Conservation (phyloP, 2,113 vertebrate species). For the Anhinga anhinga region DNA sequence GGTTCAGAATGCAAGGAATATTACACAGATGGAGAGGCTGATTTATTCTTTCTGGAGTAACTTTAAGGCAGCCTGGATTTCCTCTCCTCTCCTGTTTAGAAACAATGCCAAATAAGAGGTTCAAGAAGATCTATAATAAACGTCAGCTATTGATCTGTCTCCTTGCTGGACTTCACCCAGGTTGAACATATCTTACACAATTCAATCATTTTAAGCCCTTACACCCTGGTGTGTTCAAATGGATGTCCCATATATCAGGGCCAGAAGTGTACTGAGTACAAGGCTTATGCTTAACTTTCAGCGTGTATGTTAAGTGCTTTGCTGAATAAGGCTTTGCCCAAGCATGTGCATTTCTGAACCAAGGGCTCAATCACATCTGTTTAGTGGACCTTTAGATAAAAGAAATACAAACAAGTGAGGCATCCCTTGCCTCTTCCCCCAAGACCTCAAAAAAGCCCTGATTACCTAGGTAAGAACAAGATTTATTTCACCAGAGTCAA, state of each 20-base stretch:
- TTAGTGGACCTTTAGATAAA: neutral
- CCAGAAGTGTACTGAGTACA: neutral
- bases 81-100: neutral
- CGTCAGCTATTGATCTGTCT: neutral
- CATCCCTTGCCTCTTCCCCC: neutral
- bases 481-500: neutral
- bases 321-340: neutral
- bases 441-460: neutral
- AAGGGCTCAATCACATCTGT: neutral
- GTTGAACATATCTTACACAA: neutral
- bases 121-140: neutral
- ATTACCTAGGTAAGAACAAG: neutral
- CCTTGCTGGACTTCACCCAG: neutral
- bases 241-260: neutral
- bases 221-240: neutral
- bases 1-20: slow-evolving; percentile 1
- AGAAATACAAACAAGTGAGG: neutral
- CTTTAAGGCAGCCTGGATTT: slow-evolving; percentile 1
- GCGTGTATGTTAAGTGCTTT: neutral
- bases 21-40: neutral
- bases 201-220: neutral
- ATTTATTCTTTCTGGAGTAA: slow-evolving; percentile 34
- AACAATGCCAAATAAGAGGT: neutral
- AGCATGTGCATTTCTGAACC: neutral
- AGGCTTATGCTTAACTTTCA: neutral